Percentiles rank a stretch among this genome's conserved stretches.
phyloP scores from a whole-genome alignment of 2,797 vertebrate genomes.

The Silurus aristotelis region DNA sequence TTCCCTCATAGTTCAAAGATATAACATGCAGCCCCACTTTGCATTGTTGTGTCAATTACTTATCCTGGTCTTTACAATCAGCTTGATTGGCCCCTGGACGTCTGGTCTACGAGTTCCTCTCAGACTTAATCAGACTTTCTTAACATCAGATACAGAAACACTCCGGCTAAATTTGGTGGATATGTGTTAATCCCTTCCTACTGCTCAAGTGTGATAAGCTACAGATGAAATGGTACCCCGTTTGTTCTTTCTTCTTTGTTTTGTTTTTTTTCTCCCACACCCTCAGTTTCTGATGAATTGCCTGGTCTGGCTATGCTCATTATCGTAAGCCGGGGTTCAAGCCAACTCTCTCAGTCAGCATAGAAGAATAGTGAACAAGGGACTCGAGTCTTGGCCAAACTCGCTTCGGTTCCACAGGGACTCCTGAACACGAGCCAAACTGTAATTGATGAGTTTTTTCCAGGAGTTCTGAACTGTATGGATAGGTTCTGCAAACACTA shows the following conservation, averaged over 20 bases:
- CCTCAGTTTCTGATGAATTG: slow-evolving; percentile 37
- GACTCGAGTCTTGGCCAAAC: background rate
- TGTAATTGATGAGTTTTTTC: slow-evolving; percentile 52
- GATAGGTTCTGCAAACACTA: slow-evolving; percentile 44
- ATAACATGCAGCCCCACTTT: background rate
- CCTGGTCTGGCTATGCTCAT: slow-evolving; percentile 24
- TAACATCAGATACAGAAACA: background rate
- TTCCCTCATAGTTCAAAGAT: background rate
- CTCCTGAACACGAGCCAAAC: slow-evolving; percentile 12
- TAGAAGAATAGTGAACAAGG: background rate
- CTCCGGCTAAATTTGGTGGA: background rate
- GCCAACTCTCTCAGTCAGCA: slow-evolving; percentile 30
- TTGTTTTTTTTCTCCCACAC: slow-evolving; percentile 43
- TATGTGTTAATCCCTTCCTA: slow-evolving; percentile 44
- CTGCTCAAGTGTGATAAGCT: slow-evolving; percentile 27
- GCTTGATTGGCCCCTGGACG: background rate
- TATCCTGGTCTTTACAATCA: too few species aligned
- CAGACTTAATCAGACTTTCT: background rate
- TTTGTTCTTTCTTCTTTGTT: background rate
- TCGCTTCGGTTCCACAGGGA: slow-evolving; percentile 35
- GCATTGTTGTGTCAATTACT: background rate
- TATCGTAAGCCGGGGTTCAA: background rate
- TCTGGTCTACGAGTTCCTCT: background rate
- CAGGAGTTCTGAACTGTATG: slow-evolving; percentile 15
- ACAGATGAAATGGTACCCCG: background rate